Evolutionary conservation across 2,888 invertebrate genomes (phyloP), one percentile per base, ranked within the genome.

Genomic region (Meteorus cinctellus): DNA sequence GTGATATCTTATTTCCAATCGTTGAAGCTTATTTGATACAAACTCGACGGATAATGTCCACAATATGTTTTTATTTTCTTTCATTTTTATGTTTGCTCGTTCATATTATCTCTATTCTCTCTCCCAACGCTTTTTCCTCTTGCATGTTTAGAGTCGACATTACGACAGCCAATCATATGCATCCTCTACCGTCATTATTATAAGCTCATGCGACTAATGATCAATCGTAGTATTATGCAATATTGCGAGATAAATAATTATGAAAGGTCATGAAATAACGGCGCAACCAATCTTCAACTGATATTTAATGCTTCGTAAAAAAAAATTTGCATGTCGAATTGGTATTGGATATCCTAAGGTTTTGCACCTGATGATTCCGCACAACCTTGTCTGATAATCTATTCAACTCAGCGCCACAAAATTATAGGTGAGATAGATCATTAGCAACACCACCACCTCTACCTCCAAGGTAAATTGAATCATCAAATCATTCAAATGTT

Each of bases 211-310:
- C 63, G 63, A 60, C 60, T 63, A 24, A 78, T 60, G 71, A 69
- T 77, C 70, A 75, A 34, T 59, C 69, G 29, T 65, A 48, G 55
- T 63, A 76, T 78, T 79, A 70, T 74, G 78, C 72, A 78, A 79
- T 69, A 59, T 48, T 60, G 24, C 74, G 55, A 77, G 78, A 78
- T 75, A 75, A 74, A 68, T 78, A 78, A 78, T 77, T 77, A 62
- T 68, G 74, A 74, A 79, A 77, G 79, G 76, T 79, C 74, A 76
- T 63, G 55, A 70, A 76, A 76, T 74, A 63, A 68, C 60, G 41
- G 66, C 68, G 60, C 6, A 19, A 8, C 19, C 55, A 55, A 55
- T 55, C 55, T 5, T 8, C 19, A 55, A 19, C 55, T 19, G 55
- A 5, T 55, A 55, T 41, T 41, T 0, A 24, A 55, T n/a, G 19